Conservation (phyloP, 2,888 invertebrate species). For the Drosophila limbata region DNA sequence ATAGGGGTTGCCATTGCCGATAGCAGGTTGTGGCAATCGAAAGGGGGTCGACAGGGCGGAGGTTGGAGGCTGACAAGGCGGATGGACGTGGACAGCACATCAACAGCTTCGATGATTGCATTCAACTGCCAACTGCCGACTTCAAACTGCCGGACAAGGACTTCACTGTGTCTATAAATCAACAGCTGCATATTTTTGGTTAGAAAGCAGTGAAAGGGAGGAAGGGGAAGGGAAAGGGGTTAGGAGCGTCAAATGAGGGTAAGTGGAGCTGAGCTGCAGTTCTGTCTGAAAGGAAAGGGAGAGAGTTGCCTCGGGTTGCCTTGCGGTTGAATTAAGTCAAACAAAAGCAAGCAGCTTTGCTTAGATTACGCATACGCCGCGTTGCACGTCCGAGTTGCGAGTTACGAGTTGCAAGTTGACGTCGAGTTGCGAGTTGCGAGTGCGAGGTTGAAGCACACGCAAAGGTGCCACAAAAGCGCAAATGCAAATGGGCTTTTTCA, state of each 20-base stretch:
- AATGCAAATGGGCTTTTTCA: slow-evolving; percentile 71
- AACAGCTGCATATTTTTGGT: slow-evolving; percentile 36
- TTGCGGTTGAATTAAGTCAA: slow-evolving; percentile 71
- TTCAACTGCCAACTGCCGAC: slow-evolving; percentile 1
- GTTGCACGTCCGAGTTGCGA: slow-evolving; percentile 32
- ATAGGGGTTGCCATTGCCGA: neutral
- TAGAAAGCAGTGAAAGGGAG: too few relatives aligned
- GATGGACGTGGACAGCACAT: slow-evolving; percentile 19
- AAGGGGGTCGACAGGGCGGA: neutral
- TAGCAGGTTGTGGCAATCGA: neutral
- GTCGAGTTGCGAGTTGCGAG: neutral
- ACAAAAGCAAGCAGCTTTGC: slow-evolving; percentile 66
- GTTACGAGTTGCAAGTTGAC: neutral
- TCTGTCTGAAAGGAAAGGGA: neutral
- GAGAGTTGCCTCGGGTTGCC: slow-evolving; percentile 2
- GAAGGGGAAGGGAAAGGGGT: neutral
- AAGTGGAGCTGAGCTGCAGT: neutral
- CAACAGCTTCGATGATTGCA: slow-evolving; percentile 26
- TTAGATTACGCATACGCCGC: slow-evolving; percentile 74
- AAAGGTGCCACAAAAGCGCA: slow-evolving; percentile 66
- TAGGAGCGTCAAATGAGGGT: neutral
- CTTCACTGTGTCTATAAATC: slow-evolving; percentile 40
- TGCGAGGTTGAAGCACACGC: slow-evolving; percentile 32
- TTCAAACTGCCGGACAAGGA: slow-evolving; percentile 7
- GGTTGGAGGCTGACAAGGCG: neutral